phyloP scores from a whole-genome alignment of 1,140 invertebrate genomes.

The Drosophila tsacasi region DNA sequence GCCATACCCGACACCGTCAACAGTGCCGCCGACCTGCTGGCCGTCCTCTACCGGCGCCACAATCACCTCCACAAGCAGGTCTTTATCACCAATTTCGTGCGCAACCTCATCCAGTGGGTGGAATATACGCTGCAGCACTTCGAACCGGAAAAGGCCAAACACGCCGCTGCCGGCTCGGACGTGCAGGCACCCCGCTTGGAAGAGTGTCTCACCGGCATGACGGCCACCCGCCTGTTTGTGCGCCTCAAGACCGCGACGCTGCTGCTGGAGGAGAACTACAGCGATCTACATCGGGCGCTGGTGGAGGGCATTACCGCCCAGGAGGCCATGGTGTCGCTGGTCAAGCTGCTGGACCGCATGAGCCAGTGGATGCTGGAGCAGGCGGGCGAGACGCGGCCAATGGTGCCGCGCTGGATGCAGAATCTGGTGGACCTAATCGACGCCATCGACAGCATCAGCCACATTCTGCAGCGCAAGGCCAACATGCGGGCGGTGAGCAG shows the following conservation, averaged over 20 bases:
- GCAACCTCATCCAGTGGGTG: constrained; percentile 85
- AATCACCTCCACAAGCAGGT: constrained; percentile 89
- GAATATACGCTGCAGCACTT: constrained; percentile 72
- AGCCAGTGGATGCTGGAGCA: constrained; percentile 71
- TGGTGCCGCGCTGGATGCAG: constrained; percentile 92
- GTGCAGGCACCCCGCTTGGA: constrained; percentile 41
- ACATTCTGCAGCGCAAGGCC: constrained; percentile 89
- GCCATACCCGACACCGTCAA: constrained; percentile 93
- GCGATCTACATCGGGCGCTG: constrained; percentile 87
- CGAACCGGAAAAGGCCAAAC: constrained; percentile 31
- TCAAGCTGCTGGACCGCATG: constrained; percentile 73
- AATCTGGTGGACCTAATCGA: constrained; percentile 92
- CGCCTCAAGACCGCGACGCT: constrained; percentile 92
- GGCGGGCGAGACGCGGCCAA: neutral
- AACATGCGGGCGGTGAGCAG: constrained; percentile 89
- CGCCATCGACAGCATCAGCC: constrained; percentile 92
- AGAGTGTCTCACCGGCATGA: constrained; percentile 84
- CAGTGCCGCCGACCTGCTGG: constrained; percentile 92
- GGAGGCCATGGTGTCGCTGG: constrained; percentile 68
- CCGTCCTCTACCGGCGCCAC: constrained; percentile 92
- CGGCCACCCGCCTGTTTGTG: constrained; percentile 88
- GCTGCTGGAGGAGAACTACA: constrained; percentile 91
- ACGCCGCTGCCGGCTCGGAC: constrained; percentile 46
- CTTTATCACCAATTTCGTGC: constrained; percentile 88
- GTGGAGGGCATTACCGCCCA: constrained; percentile 72